Evolutionary conservation across 2,888 invertebrate genomes (phyloP).

Genomic region (Acanthoscelides obtectus): DNA sequence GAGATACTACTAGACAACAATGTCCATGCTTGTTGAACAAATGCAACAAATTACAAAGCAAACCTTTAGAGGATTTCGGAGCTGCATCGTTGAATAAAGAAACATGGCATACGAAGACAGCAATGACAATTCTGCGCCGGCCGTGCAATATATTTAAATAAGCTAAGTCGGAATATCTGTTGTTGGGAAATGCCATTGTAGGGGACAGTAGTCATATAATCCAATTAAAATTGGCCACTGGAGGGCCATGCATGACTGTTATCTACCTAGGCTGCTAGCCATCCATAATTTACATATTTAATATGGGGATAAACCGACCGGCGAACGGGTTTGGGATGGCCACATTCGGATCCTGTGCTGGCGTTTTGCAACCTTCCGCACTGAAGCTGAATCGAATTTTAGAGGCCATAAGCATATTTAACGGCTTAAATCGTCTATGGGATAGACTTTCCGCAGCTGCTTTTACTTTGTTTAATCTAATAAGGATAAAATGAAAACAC

Average conservation of each 20-base stretch:
- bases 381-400: conserved; percentile 19
- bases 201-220: conserved; percentile 41
- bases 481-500: too few species aligned
- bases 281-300: conserved; percentile 45
- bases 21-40: too few species aligned
- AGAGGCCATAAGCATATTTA: conserved; percentile 30
- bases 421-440: conserved; percentile 27
- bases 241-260: conserved; percentile 42
- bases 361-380: conserved; percentile 11
- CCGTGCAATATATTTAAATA: neutral
- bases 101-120: neutral
- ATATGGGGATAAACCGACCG: conserved; percentile 31
- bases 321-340: too few species aligned
- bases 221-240: conserved; percentile 44
- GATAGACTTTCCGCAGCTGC: conserved; percentile 12
- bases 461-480: too few species aligned
- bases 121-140: neutral
- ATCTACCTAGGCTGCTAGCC: conserved; percentile 42
- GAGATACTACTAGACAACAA: too few species aligned
- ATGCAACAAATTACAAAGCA: too few species aligned
- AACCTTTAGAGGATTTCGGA: too few species aligned
- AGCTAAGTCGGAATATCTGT: neutral
- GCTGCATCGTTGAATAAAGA: too few species aligned
- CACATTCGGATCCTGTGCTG: conserved; percentile 12
- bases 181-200: conserved; percentile 10